Percentiles rank a stretch among this genome's conserved stretches.
Conservation (phyloP, 2,113 vertebrate genomes). For the Sphyrna mokarran region DNA sequence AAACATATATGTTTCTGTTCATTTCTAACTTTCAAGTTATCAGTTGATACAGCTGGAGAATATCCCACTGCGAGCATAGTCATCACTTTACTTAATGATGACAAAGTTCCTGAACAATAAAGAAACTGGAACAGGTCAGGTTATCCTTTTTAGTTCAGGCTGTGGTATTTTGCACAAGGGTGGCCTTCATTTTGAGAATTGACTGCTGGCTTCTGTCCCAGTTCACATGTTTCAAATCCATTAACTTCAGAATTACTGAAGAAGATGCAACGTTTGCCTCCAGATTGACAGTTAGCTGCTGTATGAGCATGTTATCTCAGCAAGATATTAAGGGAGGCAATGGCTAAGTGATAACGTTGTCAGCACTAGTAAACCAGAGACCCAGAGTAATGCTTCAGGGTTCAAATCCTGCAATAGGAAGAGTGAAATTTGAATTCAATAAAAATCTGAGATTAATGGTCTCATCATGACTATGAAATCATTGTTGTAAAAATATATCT, state of each 20-base stretch:
- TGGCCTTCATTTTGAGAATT: background rate
- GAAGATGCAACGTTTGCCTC: background rate
- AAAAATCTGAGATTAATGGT: too few species aligned
- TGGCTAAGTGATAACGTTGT: too few species aligned
- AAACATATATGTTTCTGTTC: background rate
- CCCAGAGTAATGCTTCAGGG: too few species aligned
- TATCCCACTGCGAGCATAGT: background rate
- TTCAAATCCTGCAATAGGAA: too few species aligned
- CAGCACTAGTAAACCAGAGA: too few species aligned
- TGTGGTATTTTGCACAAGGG: background rate
- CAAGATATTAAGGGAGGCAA: background rate
- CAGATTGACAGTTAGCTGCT: background rate
- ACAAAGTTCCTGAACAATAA: background rate
- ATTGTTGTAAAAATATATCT: too few species aligned
- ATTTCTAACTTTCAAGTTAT: background rate
- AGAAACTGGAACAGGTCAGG: background rate
- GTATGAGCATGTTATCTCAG: background rate
- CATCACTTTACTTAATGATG: background rate
- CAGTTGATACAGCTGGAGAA: background rate
- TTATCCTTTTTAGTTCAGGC: background rate
- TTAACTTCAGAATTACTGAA: background rate
- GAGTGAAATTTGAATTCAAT: too few species aligned
- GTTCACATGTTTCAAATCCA: background rate
- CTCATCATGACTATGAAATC: too few species aligned
- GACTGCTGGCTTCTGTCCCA: background rate